Evolutionary conservation across 1,140 invertebrate species (phyloP).

Genomic region (Drosophila simulans): DNA sequence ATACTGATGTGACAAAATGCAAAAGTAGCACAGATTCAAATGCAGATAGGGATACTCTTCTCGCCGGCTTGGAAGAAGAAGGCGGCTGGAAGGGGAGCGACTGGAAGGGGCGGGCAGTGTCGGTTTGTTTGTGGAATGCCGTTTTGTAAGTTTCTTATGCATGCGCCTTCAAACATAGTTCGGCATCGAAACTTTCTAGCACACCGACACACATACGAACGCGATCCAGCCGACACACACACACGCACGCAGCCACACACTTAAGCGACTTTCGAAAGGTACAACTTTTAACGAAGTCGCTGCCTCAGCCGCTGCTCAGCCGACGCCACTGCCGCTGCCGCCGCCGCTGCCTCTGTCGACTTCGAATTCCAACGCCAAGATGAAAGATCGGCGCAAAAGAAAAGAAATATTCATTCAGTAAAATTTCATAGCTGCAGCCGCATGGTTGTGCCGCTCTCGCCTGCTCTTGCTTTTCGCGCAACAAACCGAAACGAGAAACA

Average conservation of each 20-base stretch:
- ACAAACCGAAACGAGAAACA: conserved; percentile 18
- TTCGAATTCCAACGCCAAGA: conserved; percentile 34
- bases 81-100: neutral
- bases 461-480: conserved; percentile 10
- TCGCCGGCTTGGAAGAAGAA: conserved; percentile 29
- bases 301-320: conserved; percentile 13
- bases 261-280: conserved; percentile 60
- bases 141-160: conserved; percentile 84
- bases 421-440: conserved; percentile 20
- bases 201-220: conserved; percentile 65
- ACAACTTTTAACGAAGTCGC: conserved; percentile 37
- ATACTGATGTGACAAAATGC: conserved; percentile 49
- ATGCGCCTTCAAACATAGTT: conserved; percentile 58
- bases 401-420: conserved; percentile 69
- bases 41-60: conserved; percentile 62
- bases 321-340: conserved; percentile 5
- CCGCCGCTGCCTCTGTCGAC: conserved; percentile 5
- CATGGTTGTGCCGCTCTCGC: conserved; percentile 32
- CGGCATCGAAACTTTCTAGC: conserved; percentile 74
- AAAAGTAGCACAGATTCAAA: conserved; percentile 61
- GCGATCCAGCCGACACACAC: conserved; percentile 37
- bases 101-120: conserved; percentile 38
- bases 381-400: conserved; percentile 81
- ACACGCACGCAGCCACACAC: conserved; percentile 18
- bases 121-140: conserved; percentile 75